These are phyloP conservation scores for Lithophane socia DNA, from an alignment of 2,888 invertebrate genomes.

Conservation along the genomic window DNA sequence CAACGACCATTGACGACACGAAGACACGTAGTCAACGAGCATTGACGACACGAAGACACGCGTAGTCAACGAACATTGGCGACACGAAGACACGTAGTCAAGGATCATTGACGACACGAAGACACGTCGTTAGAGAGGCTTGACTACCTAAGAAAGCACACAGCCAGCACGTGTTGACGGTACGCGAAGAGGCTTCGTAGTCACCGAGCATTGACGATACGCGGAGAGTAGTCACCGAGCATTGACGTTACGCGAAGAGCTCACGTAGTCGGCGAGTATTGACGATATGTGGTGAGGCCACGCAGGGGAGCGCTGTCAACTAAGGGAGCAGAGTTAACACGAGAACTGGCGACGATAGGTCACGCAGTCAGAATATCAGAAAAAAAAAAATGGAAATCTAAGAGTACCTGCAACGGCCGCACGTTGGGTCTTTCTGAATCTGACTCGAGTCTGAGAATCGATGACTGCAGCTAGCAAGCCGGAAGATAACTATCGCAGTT, in stretches of 20 bases:
- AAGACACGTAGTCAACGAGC: constrained; percentile 14
- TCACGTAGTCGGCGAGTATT: constrained; percentile 23
- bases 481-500: constrained; percentile 7
- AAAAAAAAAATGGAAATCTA: not conserved
- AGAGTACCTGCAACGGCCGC: constrained; percentile 28
- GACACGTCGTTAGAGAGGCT: constrained; percentile 44
- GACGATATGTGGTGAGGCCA: constrained; percentile 37
- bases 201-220: constrained; percentile 35
- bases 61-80: constrained; percentile 43
- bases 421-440: constrained; percentile 3
- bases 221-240: constrained; percentile 29
- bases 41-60: constrained; percentile 31
- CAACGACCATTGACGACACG: constrained; percentile 33
- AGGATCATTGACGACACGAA: constrained; percentile 34
- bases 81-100: constrained; percentile 39
- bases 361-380: constrained; percentile 25
- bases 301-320: constrained; percentile 50
- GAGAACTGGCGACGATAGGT: constrained; percentile 37
- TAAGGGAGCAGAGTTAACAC: constrained; percentile 54
- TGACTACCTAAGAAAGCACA: constrained; percentile 46
- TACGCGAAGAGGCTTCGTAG: constrained; percentile 9
- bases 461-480: constrained; percentile 6
- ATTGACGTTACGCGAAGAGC: constrained; percentile 32
- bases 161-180: constrained; percentile 22
- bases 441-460: not conserved